A percentile compares a stretch with the other conserved stretches of the same genome.
These are phyloP conservation scores for Percopsis transmontana DNA, from an alignment of 2,113 vertebrate species.

Conservation along the genomic window DNA sequence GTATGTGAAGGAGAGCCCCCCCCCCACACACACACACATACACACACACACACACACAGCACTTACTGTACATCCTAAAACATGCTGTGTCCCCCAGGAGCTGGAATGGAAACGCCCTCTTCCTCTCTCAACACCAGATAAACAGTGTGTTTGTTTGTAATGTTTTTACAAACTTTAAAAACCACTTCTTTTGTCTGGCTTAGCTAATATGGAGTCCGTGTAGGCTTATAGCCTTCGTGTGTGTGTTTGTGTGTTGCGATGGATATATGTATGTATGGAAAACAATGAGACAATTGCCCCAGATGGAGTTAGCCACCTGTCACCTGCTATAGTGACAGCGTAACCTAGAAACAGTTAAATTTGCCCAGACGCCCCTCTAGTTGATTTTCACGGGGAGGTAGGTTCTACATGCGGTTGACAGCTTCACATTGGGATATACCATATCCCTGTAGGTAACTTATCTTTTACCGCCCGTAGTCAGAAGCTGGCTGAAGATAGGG, in stretches of 20 bases:
- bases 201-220: too few species aligned
- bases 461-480: too few species aligned
- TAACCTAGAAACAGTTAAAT: not conserved
- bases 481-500: too few species aligned
- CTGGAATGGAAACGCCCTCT: slow-evolving; percentile 64
- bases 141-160: slow-evolving; percentile 13
- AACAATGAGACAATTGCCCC: slow-evolving; percentile 8
- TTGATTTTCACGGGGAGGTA: too few species aligned
- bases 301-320: slow-evolving; percentile 1
- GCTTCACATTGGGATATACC: too few species aligned
- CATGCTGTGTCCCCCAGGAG: slow-evolving; percentile 64
- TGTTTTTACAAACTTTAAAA: not conserved
- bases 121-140: slow-evolving; percentile 53
- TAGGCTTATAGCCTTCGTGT: not conserved
- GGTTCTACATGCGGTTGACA: too few species aligned
- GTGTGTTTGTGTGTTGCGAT: not conserved
- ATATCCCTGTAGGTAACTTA: too few species aligned
- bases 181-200: too few species aligned
- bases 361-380: too few species aligned
- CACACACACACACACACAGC: slow-evolving; percentile 41
- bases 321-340: not conserved
- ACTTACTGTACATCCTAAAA: slow-evolving; percentile 70
- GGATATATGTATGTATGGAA: not conserved
- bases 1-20: slow-evolving; percentile 36
- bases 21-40: slow-evolving; percentile 9